Evolutionary conservation across 2,113 vertebrate genomes (phyloP), one percentile per base, ranked within the genome.

Genomic region (Elgaria multicarinata): DNA sequence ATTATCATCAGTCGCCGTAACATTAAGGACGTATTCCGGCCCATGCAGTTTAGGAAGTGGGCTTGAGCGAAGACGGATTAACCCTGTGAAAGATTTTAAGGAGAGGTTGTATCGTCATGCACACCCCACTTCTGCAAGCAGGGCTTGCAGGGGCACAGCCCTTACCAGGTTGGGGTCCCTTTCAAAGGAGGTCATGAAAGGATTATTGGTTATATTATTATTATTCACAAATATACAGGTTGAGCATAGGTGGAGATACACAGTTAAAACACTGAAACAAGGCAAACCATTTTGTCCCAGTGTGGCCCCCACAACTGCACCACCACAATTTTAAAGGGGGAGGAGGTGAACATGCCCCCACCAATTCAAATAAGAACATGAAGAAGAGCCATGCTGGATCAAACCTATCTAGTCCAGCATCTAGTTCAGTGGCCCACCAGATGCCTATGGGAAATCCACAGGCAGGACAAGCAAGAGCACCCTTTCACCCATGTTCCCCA

Each of bases 1-100:
- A 0, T 98, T 98, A 93, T 98, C 98, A 89, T 98, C 98, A 0
- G 96, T 97, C 24, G 98, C 98, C 8, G 98, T 98, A 64, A 98
- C 90, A 79, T 97, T 97, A 71, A 98, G 97, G 12, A 98, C 78
- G 67, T 99, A 98, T 36, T 98, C 98, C 26, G 98, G 94, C 2
- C 98, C 98, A 92, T 98, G 98, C 22, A 98, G 97, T 87, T 95
- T 96, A 77, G 98, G 98, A 26, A 98, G 97, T 0, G 97, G 98
- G 86, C 93, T 98, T 93, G 98, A 98, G 91, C 97, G 97, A 72
- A 99, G 97, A 44, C 98, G 98, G 92, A 99, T 97, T 87, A 99
- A 93, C 74, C 98, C 98, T 99, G 96, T 36, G 92, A 87, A 92
- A 89, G 42, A 72, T 42, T 91, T 77, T 5, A 91, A 84, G 0